phyloP scores from a whole-genome alignment of 2,113 vertebrate genomes.

The Manacus vitellinus region DNA sequence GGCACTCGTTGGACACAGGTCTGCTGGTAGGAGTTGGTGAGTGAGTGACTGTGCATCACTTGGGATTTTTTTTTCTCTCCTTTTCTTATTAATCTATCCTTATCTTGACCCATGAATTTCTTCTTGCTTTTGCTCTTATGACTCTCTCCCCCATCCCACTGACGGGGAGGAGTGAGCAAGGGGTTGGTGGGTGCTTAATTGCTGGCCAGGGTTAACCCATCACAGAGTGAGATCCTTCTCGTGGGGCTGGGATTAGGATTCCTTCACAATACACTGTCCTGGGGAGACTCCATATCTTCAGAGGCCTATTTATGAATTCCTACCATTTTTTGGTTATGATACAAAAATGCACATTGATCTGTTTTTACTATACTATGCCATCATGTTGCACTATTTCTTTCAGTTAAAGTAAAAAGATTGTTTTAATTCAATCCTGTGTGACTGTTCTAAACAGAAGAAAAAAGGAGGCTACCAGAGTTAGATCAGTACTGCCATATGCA shows the following conservation, averaged over 20 bases:
- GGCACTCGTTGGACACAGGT: background rate
- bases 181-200: background rate
- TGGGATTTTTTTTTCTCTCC: background rate
- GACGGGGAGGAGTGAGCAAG: accelerated
- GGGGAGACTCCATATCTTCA: background rate
- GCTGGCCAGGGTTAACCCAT: background rate
- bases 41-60: background rate
- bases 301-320: background rate
- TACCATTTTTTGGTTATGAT: background rate
- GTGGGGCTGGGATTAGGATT: background rate
- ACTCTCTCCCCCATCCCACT: background rate
- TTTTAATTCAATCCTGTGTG: background rate
- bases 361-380: background rate
- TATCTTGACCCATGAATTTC: background rate
- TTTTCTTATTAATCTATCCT: background rate
- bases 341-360: background rate
- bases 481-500: background rate
- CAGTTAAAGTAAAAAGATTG: background rate
- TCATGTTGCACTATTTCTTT: background rate
- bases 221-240: background rate
- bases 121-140: background rate
- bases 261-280: background rate
- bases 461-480: background rate
- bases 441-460: background rate
- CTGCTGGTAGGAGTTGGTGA: background rate